Percentiles rank a stretch among this genome's conserved stretches.
phyloP scores from a whole-genome alignment of 2,113 vertebrate genomes.

The Lathamus discolor region DNA sequence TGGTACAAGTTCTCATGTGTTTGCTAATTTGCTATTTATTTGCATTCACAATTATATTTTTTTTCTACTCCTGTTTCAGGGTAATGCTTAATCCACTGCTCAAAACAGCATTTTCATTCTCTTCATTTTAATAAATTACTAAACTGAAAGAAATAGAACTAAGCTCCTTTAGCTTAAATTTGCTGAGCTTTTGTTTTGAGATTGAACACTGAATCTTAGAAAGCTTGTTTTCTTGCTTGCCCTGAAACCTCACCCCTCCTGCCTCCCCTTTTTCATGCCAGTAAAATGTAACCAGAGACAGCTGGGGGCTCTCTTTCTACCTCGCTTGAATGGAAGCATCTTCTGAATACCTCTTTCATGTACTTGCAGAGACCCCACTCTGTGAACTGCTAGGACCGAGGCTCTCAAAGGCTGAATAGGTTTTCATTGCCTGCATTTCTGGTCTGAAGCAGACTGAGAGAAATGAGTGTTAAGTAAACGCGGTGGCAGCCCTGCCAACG shows the following conservation, averaged over 20 bases:
- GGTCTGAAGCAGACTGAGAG: constrained; percentile 75
- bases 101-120: background rate
- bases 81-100: background rate
- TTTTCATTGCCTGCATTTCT: constrained; percentile 72
- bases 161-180: constrained; percentile 24
- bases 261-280: constrained; percentile 26
- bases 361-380: constrained; percentile 41
- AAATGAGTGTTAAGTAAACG: constrained; percentile 74
- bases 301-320: constrained; percentile 3
- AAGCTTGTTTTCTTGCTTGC: constrained; percentile 51
- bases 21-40: background rate
- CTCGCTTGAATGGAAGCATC: background rate
- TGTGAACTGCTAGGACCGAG: background rate
- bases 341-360: constrained; percentile 56
- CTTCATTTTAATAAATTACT: background rate
- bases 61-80: background rate
- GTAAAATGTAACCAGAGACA: constrained; percentile 65
- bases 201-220: constrained; percentile 45
- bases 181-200: constrained; percentile 2
- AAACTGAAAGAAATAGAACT: constrained; percentile 23
- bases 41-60: background rate
- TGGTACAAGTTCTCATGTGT: background rate
- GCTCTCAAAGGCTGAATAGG: constrained; percentile 44
- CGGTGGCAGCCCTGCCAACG: constrained; percentile 49
- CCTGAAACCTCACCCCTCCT: constrained; percentile 18